These are phyloP conservation scores for Hemibagrus wyckioides DNA, from an alignment of 2,113 vertebrate genomes.

Conservation along the genomic window DNA sequence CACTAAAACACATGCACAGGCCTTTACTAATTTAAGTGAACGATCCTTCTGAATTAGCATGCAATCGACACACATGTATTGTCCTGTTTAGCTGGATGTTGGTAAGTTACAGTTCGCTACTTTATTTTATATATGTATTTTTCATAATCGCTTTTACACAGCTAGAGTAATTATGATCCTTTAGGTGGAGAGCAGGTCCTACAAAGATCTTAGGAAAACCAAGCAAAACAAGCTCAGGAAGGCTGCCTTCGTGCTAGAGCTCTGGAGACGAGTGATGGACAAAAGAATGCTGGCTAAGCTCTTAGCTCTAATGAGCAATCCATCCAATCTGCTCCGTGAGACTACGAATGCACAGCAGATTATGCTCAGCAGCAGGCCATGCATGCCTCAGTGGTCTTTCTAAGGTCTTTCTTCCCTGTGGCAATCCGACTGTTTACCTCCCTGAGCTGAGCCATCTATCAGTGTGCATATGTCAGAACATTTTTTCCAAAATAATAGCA, in stretches of 20 bases:
- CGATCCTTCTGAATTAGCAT: neutral
- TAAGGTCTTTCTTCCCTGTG: neutral
- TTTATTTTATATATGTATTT: neutral
- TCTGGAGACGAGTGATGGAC: neutral
- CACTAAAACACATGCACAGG: neutral
- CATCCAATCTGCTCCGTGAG: neutral
- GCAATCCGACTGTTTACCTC: neutral
- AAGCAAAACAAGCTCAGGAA: neutral
- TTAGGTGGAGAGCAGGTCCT: conserved; percentile 13
- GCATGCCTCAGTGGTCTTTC: neutral
- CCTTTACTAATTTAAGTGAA: neutral
- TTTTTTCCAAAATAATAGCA: neutral
- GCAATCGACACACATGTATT: neutral
- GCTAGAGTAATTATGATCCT: neutral
- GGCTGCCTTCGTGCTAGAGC: neutral
- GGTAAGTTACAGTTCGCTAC: too few relatives aligned
- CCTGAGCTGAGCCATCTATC: neutral
- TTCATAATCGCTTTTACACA: neutral
- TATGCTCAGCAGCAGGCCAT: neutral
- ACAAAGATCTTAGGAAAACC: neutral
- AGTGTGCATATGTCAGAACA: neutral
- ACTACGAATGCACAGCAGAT: neutral
- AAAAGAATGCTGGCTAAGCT: neutral
- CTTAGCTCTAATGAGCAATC: neutral
- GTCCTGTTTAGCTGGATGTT: neutral